A percentile compares a stretch with the other conserved stretches of the same genome.
phyloP scores from a whole-genome alignment of 2,113 vertebrate genomes.

The Zingel zingel region DNA sequence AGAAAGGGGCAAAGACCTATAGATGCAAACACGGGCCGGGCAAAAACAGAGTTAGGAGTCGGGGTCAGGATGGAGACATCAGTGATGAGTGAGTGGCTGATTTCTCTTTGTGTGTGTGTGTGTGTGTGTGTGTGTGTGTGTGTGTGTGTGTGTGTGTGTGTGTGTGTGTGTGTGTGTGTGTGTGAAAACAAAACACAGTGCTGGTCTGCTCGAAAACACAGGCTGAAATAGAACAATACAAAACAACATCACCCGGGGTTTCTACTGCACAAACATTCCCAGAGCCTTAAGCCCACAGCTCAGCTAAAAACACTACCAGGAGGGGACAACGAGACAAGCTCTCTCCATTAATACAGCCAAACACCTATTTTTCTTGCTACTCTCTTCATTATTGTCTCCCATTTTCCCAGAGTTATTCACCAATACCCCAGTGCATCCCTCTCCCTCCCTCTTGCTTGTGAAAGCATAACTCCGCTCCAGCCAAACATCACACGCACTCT shows the following conservation, averaged over 20 bases:
- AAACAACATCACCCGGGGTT: slow-evolving; percentile 73
- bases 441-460: slow-evolving; percentile 4
- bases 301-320: slow-evolving; percentile 66
- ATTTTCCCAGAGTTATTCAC: slow-evolving; percentile 41
- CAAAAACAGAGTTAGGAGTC: not conserved
- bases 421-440: slow-evolving; percentile 2
- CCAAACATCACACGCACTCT: slow-evolving; percentile 49
- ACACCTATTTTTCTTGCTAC: slow-evolving; percentile 7
- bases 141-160: slow-evolving; percentile 16
- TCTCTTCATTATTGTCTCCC: slow-evolving; percentile 19
- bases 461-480: slow-evolving; percentile 1
- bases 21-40: slow-evolving; percentile 3
- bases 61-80: slow-evolving; percentile 48
- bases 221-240: slow-evolving; percentile 77
- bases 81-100: slow-evolving; percentile 36
- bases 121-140: slow-evolving; percentile 16
- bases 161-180: slow-evolving; percentile 19
- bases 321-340: slow-evolving; percentile 26
- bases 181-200: slow-evolving; percentile 57
- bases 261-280: slow-evolving; percentile 79
- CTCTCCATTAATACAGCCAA: slow-evolving; percentile 36
- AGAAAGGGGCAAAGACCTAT: slow-evolving; percentile 25
- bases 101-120: slow-evolving; percentile 17
- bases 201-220: slow-evolving; percentile 58
- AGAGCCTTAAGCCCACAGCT: slow-evolving; percentile 67